Evolutionary conservation across 2,888 invertebrate species (phyloP).

Genomic region (Pelosia muscerda): DNA sequence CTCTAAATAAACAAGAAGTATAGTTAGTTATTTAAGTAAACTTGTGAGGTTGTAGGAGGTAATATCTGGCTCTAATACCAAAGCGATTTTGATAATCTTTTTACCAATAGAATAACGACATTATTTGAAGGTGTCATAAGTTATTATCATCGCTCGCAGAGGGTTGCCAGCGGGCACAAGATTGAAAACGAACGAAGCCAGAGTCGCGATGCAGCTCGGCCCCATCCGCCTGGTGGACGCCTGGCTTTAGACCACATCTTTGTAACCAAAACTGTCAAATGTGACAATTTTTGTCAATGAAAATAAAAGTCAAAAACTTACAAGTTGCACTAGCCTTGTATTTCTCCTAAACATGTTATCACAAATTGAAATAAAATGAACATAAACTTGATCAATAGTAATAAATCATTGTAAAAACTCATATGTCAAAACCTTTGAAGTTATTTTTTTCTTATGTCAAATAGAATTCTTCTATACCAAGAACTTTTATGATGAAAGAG

Average conservation of each 20-base stretch:
- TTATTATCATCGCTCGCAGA: too few species aligned
- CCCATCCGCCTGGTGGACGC: too few species aligned
- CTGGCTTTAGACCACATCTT: not conserved
- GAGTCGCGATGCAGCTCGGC: too few species aligned
- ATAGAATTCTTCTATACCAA: conserved; percentile 34
- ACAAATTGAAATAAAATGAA: conserved; percentile 34
- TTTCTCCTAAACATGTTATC: conserved; percentile 66
- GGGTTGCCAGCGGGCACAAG: too few species aligned
- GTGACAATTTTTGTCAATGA: not conserved
- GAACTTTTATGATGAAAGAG: conserved; percentile 11
- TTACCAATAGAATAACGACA: too few species aligned
- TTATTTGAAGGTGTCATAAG: too few species aligned
- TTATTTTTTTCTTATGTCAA: conserved; percentile 51
- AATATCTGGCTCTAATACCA: too few species aligned
- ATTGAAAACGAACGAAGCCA: too few species aligned
- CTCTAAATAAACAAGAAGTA: too few species aligned
- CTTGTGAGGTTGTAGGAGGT: too few species aligned
- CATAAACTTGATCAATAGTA: conserved; percentile 18
- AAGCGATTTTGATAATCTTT: too few species aligned
- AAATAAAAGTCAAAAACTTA: conserved; percentile 51
- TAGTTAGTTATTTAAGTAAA: too few species aligned
- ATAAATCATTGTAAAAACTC: conserved; percentile 32
- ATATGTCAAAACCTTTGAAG: conserved; percentile 43
- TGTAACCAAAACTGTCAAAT: not conserved
- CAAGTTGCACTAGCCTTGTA: conserved; percentile 50